These are phyloP conservation scores for Drosophila mimetica DNA, from an alignment of 2,888 invertebrate genomes.

Conservation along the genomic window DNA sequence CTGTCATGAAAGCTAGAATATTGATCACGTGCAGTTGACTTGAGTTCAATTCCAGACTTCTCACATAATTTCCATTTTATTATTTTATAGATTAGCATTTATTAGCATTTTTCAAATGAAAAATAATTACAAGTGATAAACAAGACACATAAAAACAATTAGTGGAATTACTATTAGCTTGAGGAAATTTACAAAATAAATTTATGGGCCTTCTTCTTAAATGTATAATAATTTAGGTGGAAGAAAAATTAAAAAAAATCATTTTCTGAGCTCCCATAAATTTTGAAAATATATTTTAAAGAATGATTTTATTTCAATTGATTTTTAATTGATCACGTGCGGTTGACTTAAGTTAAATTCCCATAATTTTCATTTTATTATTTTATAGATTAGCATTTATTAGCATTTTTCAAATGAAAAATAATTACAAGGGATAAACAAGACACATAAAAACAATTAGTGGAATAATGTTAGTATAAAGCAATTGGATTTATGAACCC, in stretches of 20 bases:
- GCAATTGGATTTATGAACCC: background rate
- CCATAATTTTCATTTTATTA: slow-evolving; percentile 19
- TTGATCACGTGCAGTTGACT: slow-evolving; percentile 9
- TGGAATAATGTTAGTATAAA: background rate
- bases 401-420: slow-evolving; percentile 11
- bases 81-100: slow-evolving; percentile 3
- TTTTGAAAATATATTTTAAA: too few species aligned
- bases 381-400: slow-evolving; percentile 2
- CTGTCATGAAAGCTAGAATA: background rate
- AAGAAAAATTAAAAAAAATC: too few species aligned
- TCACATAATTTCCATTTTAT: slow-evolving; percentile 17
- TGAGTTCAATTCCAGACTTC: slow-evolving; percentile 1
- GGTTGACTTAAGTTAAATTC: too few species aligned
- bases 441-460: background rate
- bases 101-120: slow-evolving; percentile 11
- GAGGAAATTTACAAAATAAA: background rate
- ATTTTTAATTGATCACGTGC: slow-evolving; percentile 7
- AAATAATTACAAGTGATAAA: background rate
- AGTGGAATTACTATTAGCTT: background rate
- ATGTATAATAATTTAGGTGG: too few species aligned
- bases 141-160: slow-evolving; percentile 1
- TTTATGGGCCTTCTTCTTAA: too few species aligned
- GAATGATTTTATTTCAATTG: background rate
- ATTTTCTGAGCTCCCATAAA: too few species aligned
- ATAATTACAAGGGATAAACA: background rate